A percentile compares a stretch with the other conserved stretches of the same genome.
phyloP scores from a whole-genome alignment of 2,888 invertebrate species.

The Watsonalla cultraria region DNA sequence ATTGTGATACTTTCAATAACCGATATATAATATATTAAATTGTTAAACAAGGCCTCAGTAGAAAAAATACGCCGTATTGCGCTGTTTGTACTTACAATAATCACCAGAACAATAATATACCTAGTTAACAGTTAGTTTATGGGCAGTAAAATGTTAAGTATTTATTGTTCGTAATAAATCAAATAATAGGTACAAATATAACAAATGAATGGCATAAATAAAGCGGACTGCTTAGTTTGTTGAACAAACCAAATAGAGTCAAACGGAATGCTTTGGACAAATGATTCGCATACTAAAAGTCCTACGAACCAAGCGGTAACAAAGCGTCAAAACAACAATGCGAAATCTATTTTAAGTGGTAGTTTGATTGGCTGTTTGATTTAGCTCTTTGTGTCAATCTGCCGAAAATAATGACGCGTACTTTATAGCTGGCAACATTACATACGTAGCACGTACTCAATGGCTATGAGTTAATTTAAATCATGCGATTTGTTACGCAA shows the following conservation, averaged over 20 bases:
- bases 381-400: constrained; percentile 17
- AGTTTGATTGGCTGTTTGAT: constrained; percentile 17
- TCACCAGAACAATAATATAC: no score
- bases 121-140: no score
- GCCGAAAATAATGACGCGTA: constrained; percentile 17
- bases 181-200: no score
- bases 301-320: not conserved
- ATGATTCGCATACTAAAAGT: not conserved
- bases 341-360: constrained; percentile 17
- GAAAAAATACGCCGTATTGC: no score
- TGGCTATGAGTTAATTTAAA: constrained; percentile 3
- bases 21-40: no score
- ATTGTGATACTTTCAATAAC: no score
- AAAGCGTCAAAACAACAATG: constrained; percentile 10
- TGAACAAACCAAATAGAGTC: not conserved
- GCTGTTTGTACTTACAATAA: no score
- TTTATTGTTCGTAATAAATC: no score
- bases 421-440: constrained; percentile 13
- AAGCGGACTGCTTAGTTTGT: not conserved
- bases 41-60: no score
- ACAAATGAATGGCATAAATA: no score
- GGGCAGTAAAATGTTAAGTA: no score
- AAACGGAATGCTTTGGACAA: not conserved
- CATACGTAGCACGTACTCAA: constrained; percentile 5
- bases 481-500: constrained; percentile 1